Evolutionary conservation across 2,113 vertebrate genomes (phyloP), one percentile per base, ranked within the genome.

Genomic region (Xiphorhynchus elegans): DNA sequence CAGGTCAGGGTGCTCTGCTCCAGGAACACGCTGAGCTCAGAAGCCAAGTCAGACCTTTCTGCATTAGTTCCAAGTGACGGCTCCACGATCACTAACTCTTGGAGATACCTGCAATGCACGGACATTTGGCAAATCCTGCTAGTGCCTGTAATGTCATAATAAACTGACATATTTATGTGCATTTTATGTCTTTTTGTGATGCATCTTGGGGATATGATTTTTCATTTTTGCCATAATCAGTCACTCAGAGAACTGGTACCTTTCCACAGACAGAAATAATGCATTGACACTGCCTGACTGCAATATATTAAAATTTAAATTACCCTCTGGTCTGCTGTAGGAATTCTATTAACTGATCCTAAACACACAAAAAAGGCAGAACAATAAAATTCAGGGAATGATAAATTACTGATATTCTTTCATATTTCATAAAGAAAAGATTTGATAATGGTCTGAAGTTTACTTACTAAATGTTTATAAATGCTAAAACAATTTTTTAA

Each of bases 261-360:
- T 97, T 97, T 96, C 91, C 80, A 95, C 86, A 92, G 89, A 58
- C 46, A 95, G 89, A 97, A 98, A 97, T 95, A 97, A 97, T 83
- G 90, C 53, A 82, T 52, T 93, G 75, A 72, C 59, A 77, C 88
- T 89, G 82, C 60, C 94, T 81, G 93, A 88, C 96, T 96, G 91
- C 90, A 96, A 96, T 97, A 97, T 94, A 98, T 98, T 97, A 97
- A 97, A 97, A 97, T 98, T 96, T 97, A 98, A 98, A 97, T 98
- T 96, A 96, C 69, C 91, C 97, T 97, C 94, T 63, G 91, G 76
- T 85, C 91, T 96, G 78, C 89, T 97, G 91, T 97, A 96, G 74
- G 35, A 92, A 95, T 94, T 90, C n/a, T 87, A 97, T 96, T 97
- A 98, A 97, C 87, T 55, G 96, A 92, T 90, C 82, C 96, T 97